Evolutionary conservation across 2,888 invertebrate genomes (phyloP).

Genomic region (Sthenelais limicola): DNA sequence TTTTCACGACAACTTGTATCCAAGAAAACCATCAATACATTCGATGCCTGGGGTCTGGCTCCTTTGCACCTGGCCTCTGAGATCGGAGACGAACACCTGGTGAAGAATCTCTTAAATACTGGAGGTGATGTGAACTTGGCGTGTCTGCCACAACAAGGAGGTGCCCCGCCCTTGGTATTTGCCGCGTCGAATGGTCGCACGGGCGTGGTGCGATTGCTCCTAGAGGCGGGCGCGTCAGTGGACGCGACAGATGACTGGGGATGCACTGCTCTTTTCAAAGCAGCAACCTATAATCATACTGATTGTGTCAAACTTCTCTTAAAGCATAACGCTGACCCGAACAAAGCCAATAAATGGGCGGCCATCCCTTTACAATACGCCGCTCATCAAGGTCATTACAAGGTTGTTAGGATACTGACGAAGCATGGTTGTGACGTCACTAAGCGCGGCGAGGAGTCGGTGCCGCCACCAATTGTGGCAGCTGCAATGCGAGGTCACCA

Average conservation of each 20-base stretch:
- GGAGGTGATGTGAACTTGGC: slow-evolving; percentile 40
- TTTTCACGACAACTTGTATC: slow-evolving; percentile 17
- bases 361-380: slow-evolving; percentile 48
- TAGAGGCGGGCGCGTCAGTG: slow-evolving; percentile 42
- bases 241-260: slow-evolving; percentile 45
- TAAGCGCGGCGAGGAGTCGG: slow-evolving; percentile 4
- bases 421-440: slow-evolving; percentile 31
- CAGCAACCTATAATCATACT: slow-evolving; percentile 79
- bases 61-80: slow-evolving; percentile 42
- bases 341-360: slow-evolving; percentile 73
- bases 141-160: slow-evolving; percentile 16
- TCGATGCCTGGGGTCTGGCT: slow-evolving; percentile 29
- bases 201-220: slow-evolving; percentile 34
- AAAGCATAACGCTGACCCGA: slow-evolving; percentile 89
- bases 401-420: slow-evolving; percentile 39
- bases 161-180: slow-evolving; percentile 38
- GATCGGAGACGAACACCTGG: slow-evolving; percentile 32
- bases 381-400: slow-evolving; percentile 39
- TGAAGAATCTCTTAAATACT: slow-evolving; percentile 11
- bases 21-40: slow-evolving; percentile 13
- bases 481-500: slow-evolving; percentile 39
- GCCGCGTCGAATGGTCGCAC: slow-evolving; percentile 45
- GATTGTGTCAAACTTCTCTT: slow-evolving; percentile 78
- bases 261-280: slow-evolving; percentile 47
- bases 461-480: slow-evolving; percentile 14